These are phyloP conservation scores for Hyperoodon ampullatus DNA, from an alignment of 2,113 vertebrate genomes.

Conservation along the genomic window DNA sequence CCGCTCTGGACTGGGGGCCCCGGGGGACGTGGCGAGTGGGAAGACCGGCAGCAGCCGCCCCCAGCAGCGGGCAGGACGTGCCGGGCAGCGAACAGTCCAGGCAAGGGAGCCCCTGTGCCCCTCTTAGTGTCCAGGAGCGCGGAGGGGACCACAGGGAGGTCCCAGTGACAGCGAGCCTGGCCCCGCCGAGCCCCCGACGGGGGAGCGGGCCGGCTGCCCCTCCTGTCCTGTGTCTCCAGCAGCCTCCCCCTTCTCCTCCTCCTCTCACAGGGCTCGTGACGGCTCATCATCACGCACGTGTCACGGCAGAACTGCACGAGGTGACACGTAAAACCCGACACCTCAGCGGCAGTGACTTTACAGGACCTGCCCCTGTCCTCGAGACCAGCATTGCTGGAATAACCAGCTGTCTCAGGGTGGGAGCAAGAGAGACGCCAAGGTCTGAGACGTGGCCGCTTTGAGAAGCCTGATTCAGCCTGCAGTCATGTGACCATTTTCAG, in stretches of 20 bases:
- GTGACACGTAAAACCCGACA: background rate
- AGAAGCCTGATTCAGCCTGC: background rate
- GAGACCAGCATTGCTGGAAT: background rate
- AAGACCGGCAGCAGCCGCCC: background rate
- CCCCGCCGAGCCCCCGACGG: background rate
- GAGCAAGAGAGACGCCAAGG: background rate
- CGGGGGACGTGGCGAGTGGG: background rate
- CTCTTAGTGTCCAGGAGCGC: background rate
- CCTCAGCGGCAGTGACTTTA: background rate
- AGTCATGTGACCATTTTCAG: background rate
- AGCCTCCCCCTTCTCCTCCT: background rate
- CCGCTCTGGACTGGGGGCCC: background rate
- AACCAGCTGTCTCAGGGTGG: rapidly evolving
- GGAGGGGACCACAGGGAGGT: background rate
- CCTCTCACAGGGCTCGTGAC: background rate
- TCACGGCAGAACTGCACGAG: background rate
- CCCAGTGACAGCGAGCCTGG: background rate
- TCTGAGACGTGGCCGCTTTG: background rate
- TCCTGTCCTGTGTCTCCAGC: background rate
- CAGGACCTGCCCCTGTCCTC: background rate
- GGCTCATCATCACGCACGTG: background rate
- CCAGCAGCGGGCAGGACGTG: background rate
- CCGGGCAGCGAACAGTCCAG: constrained; percentile 22
- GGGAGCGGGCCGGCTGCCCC: background rate
- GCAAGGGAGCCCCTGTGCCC: constrained; percentile 11